These are phyloP conservation scores for Cremastinae sp. DNA, from an alignment of 2,888 invertebrate species.

Conservation along the genomic window DNA sequence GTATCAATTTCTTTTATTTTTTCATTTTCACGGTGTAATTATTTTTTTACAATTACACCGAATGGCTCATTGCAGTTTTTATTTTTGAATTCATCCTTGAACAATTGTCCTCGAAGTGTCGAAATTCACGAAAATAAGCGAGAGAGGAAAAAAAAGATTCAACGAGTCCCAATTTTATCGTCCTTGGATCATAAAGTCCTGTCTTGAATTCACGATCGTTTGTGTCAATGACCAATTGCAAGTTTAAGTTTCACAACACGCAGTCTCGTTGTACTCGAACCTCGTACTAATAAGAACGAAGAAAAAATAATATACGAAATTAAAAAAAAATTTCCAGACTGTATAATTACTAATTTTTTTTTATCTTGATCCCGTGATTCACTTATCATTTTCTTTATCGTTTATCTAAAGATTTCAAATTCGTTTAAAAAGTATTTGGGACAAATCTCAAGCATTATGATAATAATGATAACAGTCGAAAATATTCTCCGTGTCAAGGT, in stretches of 20 bases:
- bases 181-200: conserved; percentile 6
- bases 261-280: conserved; percentile 21
- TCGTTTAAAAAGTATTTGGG: no score
- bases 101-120: background rate
- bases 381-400: no score
- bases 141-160: conserved; percentile 4
- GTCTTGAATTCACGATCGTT: conserved; percentile 39
- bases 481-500: no score
- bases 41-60: background rate
- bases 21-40: no score
- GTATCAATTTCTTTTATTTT: no score
- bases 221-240: conserved; percentile 48
- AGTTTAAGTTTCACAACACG: conserved; percentile 41
- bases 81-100: conserved; percentile 21
- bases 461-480: no score
- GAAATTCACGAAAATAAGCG: conserved; percentile 6
- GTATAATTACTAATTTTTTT: no score
- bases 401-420: no score
- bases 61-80: background rate
- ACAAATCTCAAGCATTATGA: no score
- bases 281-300: conserved; percentile 42
- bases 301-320: background rate
- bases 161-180: conserved; percentile 36
- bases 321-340: background rate
- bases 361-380: no score